These are phyloP conservation scores for Bellardia pandia DNA, from an alignment of 2,888 invertebrate genomes.

Conservation along the genomic window DNA sequence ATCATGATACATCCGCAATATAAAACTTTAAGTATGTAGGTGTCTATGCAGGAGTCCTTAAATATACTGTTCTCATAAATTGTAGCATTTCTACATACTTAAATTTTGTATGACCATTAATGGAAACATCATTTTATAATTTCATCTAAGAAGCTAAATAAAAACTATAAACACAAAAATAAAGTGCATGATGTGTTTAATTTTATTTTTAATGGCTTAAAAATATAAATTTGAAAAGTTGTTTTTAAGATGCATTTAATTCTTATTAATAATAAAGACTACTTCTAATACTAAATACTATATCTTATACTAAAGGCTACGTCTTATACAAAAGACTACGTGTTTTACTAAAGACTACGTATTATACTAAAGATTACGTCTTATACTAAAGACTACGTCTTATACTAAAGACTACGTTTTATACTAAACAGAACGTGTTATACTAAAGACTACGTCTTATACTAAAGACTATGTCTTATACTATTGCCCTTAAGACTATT, in stretches of 20 bases:
- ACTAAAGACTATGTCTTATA: no score
- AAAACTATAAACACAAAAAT: neutral
- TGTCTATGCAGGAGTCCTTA: neutral
- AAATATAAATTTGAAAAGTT: neutral
- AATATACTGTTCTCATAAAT: neutral
- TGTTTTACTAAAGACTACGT: no score
- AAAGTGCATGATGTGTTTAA: neutral
- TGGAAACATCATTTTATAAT: neutral
- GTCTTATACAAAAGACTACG: no score
- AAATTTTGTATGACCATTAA: constrained; percentile 21
- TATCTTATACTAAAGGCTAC: no score
- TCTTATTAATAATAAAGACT: no score
- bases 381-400: no score
- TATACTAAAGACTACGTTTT: no score
- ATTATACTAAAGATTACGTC: no score
- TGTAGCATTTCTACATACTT: constrained; percentile 3
- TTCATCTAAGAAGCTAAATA: neutral
- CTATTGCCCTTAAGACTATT: no score
- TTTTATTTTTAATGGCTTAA: neutral
- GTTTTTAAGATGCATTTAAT: neutral
- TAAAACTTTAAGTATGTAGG: constrained; percentile 5
- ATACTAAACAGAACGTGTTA: no score
- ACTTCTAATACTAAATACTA: no score
- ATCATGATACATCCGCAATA: neutral
- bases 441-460: no score